These are phyloP conservation scores for Meandrina meandrites DNA, from an alignment of 92 coral and sea anemone genomes.

Conservation along the genomic window DNA sequence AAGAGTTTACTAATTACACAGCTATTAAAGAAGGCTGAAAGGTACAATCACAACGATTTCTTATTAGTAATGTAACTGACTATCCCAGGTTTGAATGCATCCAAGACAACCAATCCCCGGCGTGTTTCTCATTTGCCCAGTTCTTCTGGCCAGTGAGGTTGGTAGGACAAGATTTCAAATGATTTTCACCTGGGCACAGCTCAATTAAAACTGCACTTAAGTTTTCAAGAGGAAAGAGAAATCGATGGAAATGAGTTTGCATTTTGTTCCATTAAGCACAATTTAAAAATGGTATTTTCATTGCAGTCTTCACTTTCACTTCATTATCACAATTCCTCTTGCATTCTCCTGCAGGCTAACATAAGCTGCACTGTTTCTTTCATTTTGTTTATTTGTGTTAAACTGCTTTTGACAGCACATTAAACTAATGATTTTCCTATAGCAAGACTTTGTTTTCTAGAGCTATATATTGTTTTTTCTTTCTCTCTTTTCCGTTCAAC, in stretches of 20 bases:
- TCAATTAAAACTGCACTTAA: constrained; percentile 24
- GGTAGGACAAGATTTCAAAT: constrained; percentile 3
- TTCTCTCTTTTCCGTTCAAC: background rate
- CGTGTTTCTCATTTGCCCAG: constrained; percentile 29
- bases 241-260: background rate
- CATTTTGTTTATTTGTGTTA: background rate
- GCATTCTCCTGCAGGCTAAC: background rate
- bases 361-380: background rate
- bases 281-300: background rate
- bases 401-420: background rate
- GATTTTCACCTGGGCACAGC: constrained; percentile 47
- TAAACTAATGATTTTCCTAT: background rate
- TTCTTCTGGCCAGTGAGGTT: constrained; percentile 23
- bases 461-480: background rate
- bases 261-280: background rate
- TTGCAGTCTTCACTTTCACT: background rate
- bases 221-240: background rate
- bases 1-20: background rate
- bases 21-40: background rate
- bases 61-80: constrained; percentile 7
- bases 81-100: constrained; percentile 35
- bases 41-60: background rate
- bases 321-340: background rate
- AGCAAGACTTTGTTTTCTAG: background rate
- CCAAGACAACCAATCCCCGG: constrained; percentile 42